These are phyloP conservation scores for Linhomoeus sp. DNA, from an alignment of 2,888 invertebrate species.

Conservation along the genomic window DNA sequence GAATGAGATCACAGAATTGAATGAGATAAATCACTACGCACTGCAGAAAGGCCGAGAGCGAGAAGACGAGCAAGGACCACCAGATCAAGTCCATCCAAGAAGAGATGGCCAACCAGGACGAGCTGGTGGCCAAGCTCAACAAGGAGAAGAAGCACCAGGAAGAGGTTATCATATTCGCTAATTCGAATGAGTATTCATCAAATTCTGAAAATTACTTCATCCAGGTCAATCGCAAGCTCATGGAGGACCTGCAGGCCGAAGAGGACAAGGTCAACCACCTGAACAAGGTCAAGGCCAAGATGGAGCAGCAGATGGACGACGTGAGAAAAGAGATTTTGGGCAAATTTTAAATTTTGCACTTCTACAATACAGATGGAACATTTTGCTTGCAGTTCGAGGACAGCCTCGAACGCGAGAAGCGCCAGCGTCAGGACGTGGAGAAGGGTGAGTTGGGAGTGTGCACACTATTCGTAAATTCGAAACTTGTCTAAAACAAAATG, in stretches of 20 bases:
- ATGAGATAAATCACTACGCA: not conserved
- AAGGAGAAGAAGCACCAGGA: conserved; percentile 35
- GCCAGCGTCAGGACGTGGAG: conserved; percentile 59
- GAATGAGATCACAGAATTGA: not conserved
- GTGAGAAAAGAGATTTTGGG: conserved; percentile 5
- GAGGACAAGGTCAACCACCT: conserved; percentile 22
- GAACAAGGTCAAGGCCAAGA: conserved; percentile 17
- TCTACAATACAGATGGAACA: not conserved
- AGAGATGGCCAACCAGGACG: conserved; percentile 23
- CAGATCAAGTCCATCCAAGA: conserved; percentile 24
- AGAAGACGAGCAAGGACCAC: conserved; percentile 24
- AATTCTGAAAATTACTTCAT: too few species aligned
- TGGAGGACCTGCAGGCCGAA: conserved; percentile 26
- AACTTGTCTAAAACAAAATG: too few species aligned
- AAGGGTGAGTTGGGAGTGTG: too few species aligned
- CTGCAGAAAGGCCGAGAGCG: conserved; percentile 14
- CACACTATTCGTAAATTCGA: too few species aligned
- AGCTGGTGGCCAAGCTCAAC: conserved; percentile 23
- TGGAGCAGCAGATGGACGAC: conserved; percentile 26
- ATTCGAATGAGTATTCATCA: not conserved
- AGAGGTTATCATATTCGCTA: conserved; percentile 11
- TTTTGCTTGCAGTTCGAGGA: conserved; percentile 44
- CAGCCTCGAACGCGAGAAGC: conserved; percentile 94
- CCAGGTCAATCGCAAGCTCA: conserved; percentile 19
- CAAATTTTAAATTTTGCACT: too few species aligned